A percentile compares a stretch with the other conserved stretches of the same genome.
Evolutionary conservation across 2,797 vertebrate species (phyloP).

Genomic region (Peromyscus aztecus): DNA sequence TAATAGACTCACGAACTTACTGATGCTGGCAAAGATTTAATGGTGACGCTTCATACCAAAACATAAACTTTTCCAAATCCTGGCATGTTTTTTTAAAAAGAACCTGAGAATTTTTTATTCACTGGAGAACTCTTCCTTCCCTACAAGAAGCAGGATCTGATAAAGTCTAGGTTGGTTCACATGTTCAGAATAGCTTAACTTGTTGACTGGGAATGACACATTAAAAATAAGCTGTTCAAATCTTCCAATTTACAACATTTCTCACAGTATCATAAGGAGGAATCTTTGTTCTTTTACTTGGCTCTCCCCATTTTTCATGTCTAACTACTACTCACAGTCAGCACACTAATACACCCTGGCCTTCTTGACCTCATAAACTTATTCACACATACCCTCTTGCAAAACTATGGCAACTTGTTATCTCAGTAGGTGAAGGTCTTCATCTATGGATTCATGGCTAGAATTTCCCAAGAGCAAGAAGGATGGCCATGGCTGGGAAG

Average conservation of each 20-base stretch:
- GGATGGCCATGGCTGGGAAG: rapidly evolving
- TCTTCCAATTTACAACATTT: constrained; percentile 55
- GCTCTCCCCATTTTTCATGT: not conserved
- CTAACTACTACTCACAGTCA: not conserved
- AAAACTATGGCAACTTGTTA: rapidly evolving
- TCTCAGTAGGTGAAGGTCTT: not conserved
- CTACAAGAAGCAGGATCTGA: not conserved
- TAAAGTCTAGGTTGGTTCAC: constrained; percentile 49
- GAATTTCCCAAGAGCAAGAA: not conserved
- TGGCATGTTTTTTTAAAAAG: constrained; percentile 8
- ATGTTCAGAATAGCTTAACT: constrained; percentile 66
- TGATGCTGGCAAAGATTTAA: constrained; percentile 72
- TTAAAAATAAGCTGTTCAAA: constrained; percentile 68
- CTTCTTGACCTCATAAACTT: not conserved
- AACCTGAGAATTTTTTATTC: constrained; percentile 35
- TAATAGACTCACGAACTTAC: constrained; percentile 68
- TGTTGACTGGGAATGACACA: constrained; percentile 59
- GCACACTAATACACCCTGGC: not conserved
- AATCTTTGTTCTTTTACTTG: constrained; percentile 18
- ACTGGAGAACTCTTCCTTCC: not conserved
- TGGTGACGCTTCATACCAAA: constrained; percentile 69
- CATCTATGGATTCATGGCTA: too few species aligned
- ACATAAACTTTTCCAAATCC: constrained; percentile 56
- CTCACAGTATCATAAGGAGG: not conserved
- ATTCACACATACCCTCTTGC: not conserved